Base-by-base conservation (phyloP, 2,113 vertebrate genomes). In the Pomatostomus ruficeps region DNA sequence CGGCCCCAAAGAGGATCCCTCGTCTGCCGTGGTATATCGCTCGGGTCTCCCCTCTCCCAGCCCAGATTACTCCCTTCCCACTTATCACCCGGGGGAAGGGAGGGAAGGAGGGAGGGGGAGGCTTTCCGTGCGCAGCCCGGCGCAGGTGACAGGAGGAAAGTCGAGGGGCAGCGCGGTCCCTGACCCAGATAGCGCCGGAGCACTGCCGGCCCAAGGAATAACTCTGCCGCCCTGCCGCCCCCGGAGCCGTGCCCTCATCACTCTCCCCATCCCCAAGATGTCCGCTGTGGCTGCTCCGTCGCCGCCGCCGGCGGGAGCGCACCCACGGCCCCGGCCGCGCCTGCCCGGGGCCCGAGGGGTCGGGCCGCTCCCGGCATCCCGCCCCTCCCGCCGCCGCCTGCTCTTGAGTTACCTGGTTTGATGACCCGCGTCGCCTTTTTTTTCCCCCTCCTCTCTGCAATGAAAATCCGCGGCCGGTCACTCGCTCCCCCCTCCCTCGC, bases 401-500 rank as follows among this genome's bases (percentile, higher is more conserved):
- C 70, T 25, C 91, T 81, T 46, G 23, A 51, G 42, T 97, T 96
- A 97, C 98, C 98, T 97, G 97, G 70, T 81, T 11, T 20, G 84
- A 75, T n/a, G 92, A 78, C 78, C 85, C 83, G 38, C 22, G 89
- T 29, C 33, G 78, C 28, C 13, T 58, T 66, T 57, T 74, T 65
- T 55, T 38, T 3, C 2, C 40, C 42, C 13, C 28, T 70, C 90
- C 80, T 83, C 79, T 77, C 65, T 28, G 93, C 92, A 54, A 61
- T 12, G 96, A 95, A 83, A 88, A 92, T 89, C 96, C 73, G 84
- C 33, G 87, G 43, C 45, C 81, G 91, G 91, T 71, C 96, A 84
- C 87, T 57, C 78, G 29, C 40, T 82, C 72, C 86, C 76, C 71
- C 90, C 68, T 62, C 42, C 91, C 76, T 73, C 62, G 20, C 80